Evolutionary conservation across 1,140 invertebrate species (phyloP), one percentile per base, ranked within the genome.

Genomic region (Macrosteles quadrilineatus): DNA sequence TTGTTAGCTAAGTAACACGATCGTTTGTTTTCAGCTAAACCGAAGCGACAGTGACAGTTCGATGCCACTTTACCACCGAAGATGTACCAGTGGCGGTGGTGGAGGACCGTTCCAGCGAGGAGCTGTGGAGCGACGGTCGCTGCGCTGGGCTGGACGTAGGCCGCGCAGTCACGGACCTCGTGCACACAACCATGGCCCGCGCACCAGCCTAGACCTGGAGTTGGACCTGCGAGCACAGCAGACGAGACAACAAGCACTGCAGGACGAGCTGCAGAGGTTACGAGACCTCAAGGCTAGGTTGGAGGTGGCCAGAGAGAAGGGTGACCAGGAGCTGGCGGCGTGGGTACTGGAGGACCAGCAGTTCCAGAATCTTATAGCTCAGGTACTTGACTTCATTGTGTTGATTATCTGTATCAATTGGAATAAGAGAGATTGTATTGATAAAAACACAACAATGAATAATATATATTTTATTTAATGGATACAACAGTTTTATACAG

Each of bases 41-140:
- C 88, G 96, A 71, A 98, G 95, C 76, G 96, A 98, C 80, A 97
- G 95, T 74, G 96, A 98, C 79, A 97, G 95, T 74, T 95, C 95
- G 31, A 97, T 98, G 94, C 93, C 94, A 6, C 84, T 96, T 64
- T 95, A 96, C 80, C 84, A 91, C 55, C 82, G 90, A 71, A 36
- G 32, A 14, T 36, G 32, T 36, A 36, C 32, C 4, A 77, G 36
- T 62, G 80, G 81, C 55, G 84, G 85, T 53, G 77, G 36, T 62
- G 80, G 81, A 53, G 84, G 85, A 55, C 91, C 93, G 14, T 98
- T 98, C 82, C 94, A 96, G 81, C 86, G 96, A 23, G 94, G 93
- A 74, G 90, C 95, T 0, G 85, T 93, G 1, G 95, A 97, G 77
- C 86, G 96, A 71, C 85, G 95, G 69, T 97, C 94, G 27, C 81